phyloP scores from a whole-genome alignment of 2,797 vertebrate species.

The Alca torda region DNA sequence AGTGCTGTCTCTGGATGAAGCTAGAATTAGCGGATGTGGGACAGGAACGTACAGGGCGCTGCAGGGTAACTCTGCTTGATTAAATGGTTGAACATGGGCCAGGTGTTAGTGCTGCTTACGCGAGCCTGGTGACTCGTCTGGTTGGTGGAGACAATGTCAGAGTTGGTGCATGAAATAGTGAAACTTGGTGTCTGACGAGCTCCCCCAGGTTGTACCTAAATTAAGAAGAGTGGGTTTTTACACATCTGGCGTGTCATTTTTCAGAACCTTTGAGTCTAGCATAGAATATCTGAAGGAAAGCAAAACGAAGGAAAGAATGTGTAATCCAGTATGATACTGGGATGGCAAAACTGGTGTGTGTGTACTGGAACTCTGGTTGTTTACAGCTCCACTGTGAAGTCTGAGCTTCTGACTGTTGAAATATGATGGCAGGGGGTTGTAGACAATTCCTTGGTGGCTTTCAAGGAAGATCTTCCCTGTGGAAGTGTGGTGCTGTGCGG shows the following conservation, averaged over 20 bases:
- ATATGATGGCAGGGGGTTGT: not conserved
- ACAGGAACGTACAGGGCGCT: rapidly evolving
- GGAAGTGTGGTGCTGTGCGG: not conserved
- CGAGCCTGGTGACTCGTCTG: not conserved
- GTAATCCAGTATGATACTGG: not conserved
- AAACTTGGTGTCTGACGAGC: rapidly evolving
- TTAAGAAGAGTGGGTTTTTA: not conserved
- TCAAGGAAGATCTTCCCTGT: not conserved
- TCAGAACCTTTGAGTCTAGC: not conserved
- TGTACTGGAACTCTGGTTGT: rapidly evolving
- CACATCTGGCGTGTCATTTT: rapidly evolving
- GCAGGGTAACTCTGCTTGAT: too few relatives aligned
- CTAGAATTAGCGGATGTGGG: not conserved
- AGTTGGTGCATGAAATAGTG: not conserved
- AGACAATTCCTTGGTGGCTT: not conserved
- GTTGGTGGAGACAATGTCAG: not conserved
- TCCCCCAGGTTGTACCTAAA: not conserved
- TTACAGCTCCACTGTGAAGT: not conserved
- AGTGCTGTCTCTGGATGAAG: rapidly evolving
- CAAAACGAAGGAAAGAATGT: not conserved
- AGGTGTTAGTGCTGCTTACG: rapidly evolving
- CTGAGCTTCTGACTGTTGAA: not conserved
- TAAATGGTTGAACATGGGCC: not conserved
- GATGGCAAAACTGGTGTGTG: not conserved
- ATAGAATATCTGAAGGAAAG: not conserved